phyloP scores from a whole-genome alignment of 2,113 vertebrate species.

The Vulpes lagopus region DNA sequence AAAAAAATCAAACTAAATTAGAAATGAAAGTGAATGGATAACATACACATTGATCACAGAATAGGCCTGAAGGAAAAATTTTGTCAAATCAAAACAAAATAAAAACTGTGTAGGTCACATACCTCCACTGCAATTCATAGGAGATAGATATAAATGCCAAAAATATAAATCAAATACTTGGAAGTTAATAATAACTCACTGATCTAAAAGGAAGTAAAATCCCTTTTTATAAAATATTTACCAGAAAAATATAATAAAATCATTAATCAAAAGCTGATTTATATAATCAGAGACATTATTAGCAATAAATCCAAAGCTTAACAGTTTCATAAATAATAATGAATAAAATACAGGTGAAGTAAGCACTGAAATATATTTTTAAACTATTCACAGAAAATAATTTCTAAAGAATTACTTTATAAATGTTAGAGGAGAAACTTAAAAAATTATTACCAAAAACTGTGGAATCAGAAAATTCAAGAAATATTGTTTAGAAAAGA shows the following conservation, averaged over 20 bases:
- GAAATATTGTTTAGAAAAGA: neutral
- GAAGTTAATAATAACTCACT: neutral
- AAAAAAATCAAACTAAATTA: slow-evolving; percentile 1
- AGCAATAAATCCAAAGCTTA: neutral
- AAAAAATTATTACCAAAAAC: neutral
- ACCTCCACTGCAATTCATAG: neutral
- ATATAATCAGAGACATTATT: neutral
- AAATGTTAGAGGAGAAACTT: neutral
- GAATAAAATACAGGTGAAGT: neutral
- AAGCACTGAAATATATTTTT: neutral
- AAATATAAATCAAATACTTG: neutral
- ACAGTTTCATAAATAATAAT: slow-evolving; percentile 41
- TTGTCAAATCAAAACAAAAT: neutral
- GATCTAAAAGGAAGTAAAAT: neutral
- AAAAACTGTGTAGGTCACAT: neutral
- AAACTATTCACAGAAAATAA: neutral
- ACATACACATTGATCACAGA: neutral
- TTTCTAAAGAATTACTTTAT: neutral
- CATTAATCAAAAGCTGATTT: neutral
- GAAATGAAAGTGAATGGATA: neutral
- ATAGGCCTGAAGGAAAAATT: neutral
- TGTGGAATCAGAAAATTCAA: neutral
- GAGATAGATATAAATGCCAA: neutral
- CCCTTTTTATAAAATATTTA: neutral
- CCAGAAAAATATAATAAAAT: neutral